These are phyloP conservation scores for Phoxinus dragarum DNA, from an alignment of 2,797 vertebrate genomes.

Conservation along the genomic window DNA sequence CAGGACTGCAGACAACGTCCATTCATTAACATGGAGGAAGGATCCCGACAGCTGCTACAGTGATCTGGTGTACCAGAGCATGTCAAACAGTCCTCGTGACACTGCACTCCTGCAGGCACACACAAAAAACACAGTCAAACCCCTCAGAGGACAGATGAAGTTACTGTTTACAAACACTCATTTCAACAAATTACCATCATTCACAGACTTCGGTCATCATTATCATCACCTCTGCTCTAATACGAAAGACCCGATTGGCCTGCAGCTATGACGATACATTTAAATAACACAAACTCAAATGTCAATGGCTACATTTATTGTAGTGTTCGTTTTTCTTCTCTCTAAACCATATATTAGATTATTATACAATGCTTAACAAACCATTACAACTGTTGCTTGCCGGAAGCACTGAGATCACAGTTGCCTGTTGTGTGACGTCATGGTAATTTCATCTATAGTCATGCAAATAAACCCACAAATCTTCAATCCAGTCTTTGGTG, in stretches of 20 bases:
- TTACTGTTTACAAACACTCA: neutral
- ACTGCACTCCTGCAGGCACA: constrained; percentile 75
- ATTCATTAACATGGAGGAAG: constrained; percentile 74
- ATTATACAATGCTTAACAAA: neutral
- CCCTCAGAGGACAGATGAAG: neutral
- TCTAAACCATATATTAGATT: constrained; percentile 1
- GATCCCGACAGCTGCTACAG: constrained; percentile 86
- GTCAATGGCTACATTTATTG: neutral
- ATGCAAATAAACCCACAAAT: neutral
- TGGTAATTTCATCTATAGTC: neutral
- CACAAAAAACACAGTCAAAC: constrained; percentile 28
- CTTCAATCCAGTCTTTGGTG: neutral
- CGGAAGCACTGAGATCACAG: neutral
- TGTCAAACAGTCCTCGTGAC: constrained; percentile 86
- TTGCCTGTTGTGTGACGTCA: neutral
- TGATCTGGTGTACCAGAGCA: constrained; percentile 81
- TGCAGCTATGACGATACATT: neutral
- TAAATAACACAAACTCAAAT: neutral
- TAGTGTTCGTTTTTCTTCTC: neutral
- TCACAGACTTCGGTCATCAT: neutral
- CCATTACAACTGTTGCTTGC: neutral
- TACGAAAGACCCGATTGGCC: neutral
- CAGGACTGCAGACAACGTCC: constrained; percentile 86
- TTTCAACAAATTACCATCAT: neutral
- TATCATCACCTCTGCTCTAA: neutral